Evolutionary conservation across 1,140 invertebrate genomes (phyloP).

Genomic region (Solenopsis invicta): DNA sequence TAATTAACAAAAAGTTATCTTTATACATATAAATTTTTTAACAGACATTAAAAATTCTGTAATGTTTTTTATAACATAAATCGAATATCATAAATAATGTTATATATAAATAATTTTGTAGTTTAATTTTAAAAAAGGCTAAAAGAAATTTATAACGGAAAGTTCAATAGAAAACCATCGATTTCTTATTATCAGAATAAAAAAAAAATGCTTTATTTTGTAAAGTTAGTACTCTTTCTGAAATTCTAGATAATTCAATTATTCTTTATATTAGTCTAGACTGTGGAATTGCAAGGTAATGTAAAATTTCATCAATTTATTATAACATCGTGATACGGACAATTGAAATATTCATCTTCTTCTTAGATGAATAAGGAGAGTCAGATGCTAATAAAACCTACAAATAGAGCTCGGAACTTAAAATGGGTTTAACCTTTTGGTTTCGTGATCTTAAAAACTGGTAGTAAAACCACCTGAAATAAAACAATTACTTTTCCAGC

Average conservation of each 20-base stretch:
- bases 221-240: neutral
- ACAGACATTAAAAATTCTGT: neutral
- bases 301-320: slow-evolving; percentile 7
- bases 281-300: neutral
- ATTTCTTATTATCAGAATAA: slow-evolving; percentile 47
- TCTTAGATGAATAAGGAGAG: neutral
- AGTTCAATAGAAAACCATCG: neutral
- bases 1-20: neutral
- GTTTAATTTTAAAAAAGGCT: neutral
- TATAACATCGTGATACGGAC: neutral
- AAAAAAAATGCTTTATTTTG: slow-evolving; percentile 8
- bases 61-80: neutral
- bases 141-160: neutral
- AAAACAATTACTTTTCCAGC: neutral
- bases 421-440: neutral
- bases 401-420: neutral
- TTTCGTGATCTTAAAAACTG: neutral
- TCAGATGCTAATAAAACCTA: neutral
- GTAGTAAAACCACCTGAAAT: neutral
- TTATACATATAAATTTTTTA: neutral
- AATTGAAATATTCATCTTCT: slow-evolving; percentile 25
- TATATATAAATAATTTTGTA: neutral
- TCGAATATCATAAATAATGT: no score
- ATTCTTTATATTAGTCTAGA: no score
- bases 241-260: neutral